Evolutionary conservation across 2,113 vertebrate species (phyloP), one percentile per base, ranked within the genome.

Genomic region (Grammatotria lemairii): DNA sequence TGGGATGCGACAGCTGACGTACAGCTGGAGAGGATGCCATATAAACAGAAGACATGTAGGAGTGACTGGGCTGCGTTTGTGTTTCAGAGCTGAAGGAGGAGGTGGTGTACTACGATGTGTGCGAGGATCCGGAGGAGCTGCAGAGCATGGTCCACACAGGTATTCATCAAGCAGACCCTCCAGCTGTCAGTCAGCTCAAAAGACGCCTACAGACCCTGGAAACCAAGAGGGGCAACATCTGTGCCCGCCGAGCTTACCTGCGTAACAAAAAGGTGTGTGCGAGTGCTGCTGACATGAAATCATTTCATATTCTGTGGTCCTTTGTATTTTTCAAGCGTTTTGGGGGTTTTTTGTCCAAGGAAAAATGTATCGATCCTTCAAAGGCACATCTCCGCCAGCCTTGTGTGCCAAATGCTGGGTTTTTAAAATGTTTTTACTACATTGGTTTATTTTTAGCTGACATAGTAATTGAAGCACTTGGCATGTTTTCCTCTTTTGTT

Each of bases 81-180:
- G 95, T 96, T 90, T 84, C 94, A 99, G 99, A 99, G 86, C 96
- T 98, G 94, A 97, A 97, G 93, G 97, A 99, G 87, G 98, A 99
- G 96, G 98, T 99, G 92, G 96, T 99, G 90, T 99, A 99, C 92
- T 99, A 99, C 0, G 98, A 99, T 80, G 96, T 98, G 1, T 99
- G 97, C 92, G 97, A 99, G 94, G 98, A 97, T 80, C 97, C 96
- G 0, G 97, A 98, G 93, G 98, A 99, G 91, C 97, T 99, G 80
- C 93, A 96, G 88, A 96, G 95, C 60, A 26, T 96, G 84, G 90
- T 95, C 40, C 89, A 93, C 57, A 91, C 35, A 1, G 90, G 84
- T 57, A 58, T 92, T 58, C 95, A 95, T 2, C 89, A 90, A 6
- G 7, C 89, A 11, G 87, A 93, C 13, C 45, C 86, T 33, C 83